These are phyloP conservation scores for Mesocentrotus franciscanus DNA, from an alignment of 53 echinoderm and acorn worm genomes.

Conservation along the genomic window DNA sequence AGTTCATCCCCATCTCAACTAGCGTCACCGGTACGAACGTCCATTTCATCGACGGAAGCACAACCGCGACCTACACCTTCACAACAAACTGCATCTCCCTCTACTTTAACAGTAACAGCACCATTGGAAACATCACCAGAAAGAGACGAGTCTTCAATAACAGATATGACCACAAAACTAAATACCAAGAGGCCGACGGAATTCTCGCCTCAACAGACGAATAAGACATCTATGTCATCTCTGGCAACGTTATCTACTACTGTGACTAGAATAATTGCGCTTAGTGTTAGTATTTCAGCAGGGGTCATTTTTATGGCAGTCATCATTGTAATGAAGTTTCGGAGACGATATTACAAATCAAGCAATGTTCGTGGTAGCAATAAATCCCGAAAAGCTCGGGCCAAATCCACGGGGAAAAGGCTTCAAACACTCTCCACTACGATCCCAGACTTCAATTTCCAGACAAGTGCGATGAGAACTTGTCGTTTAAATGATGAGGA, in stretches of 20 bases:
- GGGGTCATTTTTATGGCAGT: background rate
- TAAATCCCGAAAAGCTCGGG: background rate
- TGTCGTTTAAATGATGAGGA: background rate
- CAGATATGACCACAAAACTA: too few species aligned
- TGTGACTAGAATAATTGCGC: background rate
- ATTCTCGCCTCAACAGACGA: background rate
- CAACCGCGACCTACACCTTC: too few species aligned
- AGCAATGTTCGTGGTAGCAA: background rate
- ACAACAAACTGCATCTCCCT: too few species aligned
- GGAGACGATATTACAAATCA: background rate
- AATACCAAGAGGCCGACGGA: background rate
- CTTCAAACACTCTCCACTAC: conserved; percentile 1
- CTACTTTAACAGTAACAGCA: too few species aligned
- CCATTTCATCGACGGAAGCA: too few species aligned
- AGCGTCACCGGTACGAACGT: too few species aligned
- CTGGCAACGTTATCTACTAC: background rate
- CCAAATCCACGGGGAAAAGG: background rate
- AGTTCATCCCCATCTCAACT: too few species aligned
- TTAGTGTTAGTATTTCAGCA: background rate
- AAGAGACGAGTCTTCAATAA: background rate
- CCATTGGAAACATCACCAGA: background rate
- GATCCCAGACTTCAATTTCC: conserved; percentile 5
- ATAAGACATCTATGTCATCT: background rate
- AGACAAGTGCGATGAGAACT: background rate
- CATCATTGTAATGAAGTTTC: background rate